Conservation (phyloP, 2,113 vertebrate species). For the Polyodon spathula region DNA sequence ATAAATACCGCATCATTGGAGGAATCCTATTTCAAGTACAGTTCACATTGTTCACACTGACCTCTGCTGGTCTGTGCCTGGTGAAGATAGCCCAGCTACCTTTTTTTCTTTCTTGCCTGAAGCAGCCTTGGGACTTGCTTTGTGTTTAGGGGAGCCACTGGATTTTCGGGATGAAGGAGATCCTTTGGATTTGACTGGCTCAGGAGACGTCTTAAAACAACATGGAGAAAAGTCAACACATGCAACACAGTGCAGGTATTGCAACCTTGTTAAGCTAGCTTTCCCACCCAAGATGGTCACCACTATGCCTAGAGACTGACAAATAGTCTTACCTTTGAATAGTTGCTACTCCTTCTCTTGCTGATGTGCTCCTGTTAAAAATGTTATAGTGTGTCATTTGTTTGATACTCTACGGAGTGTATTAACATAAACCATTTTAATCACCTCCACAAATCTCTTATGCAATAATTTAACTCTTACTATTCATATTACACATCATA, state of each 20-base stretch:
- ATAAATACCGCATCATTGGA: too few species aligned
- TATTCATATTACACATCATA: too few species aligned
- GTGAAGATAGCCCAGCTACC: conserved; percentile 59
- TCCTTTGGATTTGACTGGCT: conserved; percentile 71
- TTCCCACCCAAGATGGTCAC: background rate
- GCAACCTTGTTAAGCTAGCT: background rate
- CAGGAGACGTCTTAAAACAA: conserved; percentile 72
- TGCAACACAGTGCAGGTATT: background rate
- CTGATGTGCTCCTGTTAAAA: conserved; percentile 22
- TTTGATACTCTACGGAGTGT: background rate
- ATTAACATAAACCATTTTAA: too few species aligned
- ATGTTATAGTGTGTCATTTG: background rate
- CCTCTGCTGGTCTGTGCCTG: conserved; percentile 73
- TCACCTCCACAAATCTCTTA: too few species aligned
- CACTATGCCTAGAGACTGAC: background rate
- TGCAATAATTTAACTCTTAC: too few species aligned
- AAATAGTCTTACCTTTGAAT: conserved; percentile 29
- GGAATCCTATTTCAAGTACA: too few species aligned
- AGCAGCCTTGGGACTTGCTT: conserved; percentile 65
- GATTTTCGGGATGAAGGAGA: conserved; percentile 82
- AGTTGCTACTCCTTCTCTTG: conserved; percentile 38
- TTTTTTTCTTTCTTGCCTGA: conserved; percentile 88
- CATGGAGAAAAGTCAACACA: background rate
- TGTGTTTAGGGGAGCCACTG: conserved; percentile 82
- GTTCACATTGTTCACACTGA: conserved; percentile 32